phyloP scores from a whole-genome alignment of 2,888 invertebrate species.

The Gari tellinella region DNA sequence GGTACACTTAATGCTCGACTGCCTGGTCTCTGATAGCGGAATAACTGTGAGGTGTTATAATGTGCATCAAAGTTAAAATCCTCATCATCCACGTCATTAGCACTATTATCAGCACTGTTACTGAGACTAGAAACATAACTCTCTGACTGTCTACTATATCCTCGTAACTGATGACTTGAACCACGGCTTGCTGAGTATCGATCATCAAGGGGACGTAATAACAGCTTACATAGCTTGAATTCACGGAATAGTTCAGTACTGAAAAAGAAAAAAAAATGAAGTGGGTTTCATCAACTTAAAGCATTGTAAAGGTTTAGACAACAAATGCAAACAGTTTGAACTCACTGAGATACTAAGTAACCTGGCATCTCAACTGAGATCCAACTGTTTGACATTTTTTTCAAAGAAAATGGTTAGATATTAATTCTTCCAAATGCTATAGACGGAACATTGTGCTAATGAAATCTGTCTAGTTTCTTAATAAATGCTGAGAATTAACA shows the following conservation, averaged over 20 bases:
- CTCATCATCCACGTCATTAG: slow-evolving; percentile 76
- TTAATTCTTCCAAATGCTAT: no score
- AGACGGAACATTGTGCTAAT: no score
- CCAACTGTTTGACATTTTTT: no score
- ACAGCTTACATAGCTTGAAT: slow-evolving; percentile 83
- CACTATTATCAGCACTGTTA: slow-evolving; percentile 81
- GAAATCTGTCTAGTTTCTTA: no score
- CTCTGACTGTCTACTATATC: slow-evolving; percentile 83
- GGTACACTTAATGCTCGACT: slow-evolving; percentile 83
- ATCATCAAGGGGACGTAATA: slow-evolving; percentile 82
- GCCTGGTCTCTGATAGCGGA: slow-evolving; percentile 81
- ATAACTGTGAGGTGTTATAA: slow-evolving; percentile 73
- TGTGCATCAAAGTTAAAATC: slow-evolving; percentile 71
- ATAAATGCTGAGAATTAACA: no score
- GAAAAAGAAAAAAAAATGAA: slow-evolving; percentile 33
- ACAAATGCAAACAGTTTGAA: no score
- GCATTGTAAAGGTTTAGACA: no score
- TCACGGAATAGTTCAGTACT: slow-evolving; percentile 83
- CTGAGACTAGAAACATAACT: slow-evolving; percentile 83
- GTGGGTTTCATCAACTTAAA: no score
- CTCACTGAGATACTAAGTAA: no score
- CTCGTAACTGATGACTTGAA: slow-evolving; percentile 78
- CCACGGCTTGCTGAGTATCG: slow-evolving; percentile 77
- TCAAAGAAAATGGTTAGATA: no score
- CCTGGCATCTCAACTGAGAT: no score